Base-by-base conservation (phyloP, 2,888 invertebrate genomes). In the Atethmia centrago region DNA sequence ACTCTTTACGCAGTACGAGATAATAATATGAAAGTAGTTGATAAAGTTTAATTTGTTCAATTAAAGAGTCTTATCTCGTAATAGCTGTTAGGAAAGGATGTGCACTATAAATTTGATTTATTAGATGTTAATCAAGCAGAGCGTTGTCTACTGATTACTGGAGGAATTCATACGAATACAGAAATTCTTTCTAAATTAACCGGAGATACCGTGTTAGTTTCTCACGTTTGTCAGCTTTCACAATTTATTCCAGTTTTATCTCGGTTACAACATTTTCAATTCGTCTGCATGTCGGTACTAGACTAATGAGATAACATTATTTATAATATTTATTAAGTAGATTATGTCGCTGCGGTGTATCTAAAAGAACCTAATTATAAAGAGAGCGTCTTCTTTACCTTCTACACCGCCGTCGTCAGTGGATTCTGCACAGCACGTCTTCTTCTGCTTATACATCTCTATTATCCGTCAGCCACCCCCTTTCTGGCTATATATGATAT, bases 161-260 rank as follows among this genome's bases (percentile, higher is more conserved):
- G 51, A 69, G 51, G 51, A 76, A 86, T 75, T 77, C 59, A 68
- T 85, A 73, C 19, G 53, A 71, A 77, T 69, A 75, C 59, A 78
- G 56, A 82, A 70, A 82, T 81, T 79, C 67, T 85, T 85, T 82
- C 59, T 59, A 79, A 85, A 71, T 64, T 68, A 86, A 79, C 76
- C 75, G 65, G 70, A 68, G 85, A 72, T 75, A 68, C 58, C 71
- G 67, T 85, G 56, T 77, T 78, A 70, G 77, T 70, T 85, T 87
- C 85, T 79, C 85, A 85, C 80, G 79, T 82, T 74, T 78, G 79
- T 82, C 75, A 73, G 77, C 86, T 86, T 86, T 87, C 82, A 77
- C 86, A 86, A 85, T 83, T 85, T 78, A 84, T 83, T 85, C 84
- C 71, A 85, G 73, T 83, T 83, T 85, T 87, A 80, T 85, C 71